Conservation (phyloP, 2,888 invertebrate species). For the Limnephilus rhombicus region DNA sequence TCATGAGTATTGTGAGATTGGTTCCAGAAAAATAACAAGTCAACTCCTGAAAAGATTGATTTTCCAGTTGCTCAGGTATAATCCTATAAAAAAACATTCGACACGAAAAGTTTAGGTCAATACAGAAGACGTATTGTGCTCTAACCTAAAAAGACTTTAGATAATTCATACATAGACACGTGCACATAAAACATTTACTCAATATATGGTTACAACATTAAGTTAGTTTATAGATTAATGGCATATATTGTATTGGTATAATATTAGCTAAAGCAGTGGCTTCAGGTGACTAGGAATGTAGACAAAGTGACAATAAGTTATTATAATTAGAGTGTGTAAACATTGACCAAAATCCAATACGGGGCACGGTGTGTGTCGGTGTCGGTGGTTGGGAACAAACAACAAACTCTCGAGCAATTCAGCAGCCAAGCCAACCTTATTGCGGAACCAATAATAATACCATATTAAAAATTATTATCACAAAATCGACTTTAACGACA, state of each 20-base stretch:
- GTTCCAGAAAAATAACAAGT: background rate
- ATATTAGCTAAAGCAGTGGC: constrained; percentile 58
- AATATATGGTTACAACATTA: constrained; percentile 40
- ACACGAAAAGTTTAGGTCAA: background rate
- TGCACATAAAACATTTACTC: constrained; percentile 45
- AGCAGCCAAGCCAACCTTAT: constrained; percentile 23
- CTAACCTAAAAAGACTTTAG: constrained; percentile 11
- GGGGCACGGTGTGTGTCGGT: constrained; percentile 55
- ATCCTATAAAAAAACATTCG: background rate
- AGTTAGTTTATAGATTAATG: constrained; percentile 46
- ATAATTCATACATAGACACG: constrained; percentile 30
- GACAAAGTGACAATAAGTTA: constrained; percentile 60
- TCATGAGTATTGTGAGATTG: background rate
- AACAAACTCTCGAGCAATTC: constrained; percentile 22
- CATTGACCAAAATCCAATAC: constrained; percentile 63
- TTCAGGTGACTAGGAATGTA: constrained; percentile 66
- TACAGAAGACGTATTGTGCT: background rate
- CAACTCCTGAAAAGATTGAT: background rate
- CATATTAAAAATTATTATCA: constrained; percentile 22
- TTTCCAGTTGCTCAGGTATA: background rate
- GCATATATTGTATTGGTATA: constrained; percentile 60
- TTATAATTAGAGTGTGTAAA: constrained; percentile 52
- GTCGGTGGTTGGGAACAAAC: constrained; percentile 13
- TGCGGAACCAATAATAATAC: constrained; percentile 6
- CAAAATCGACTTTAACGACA: constrained; percentile 34